Evolutionary conservation across 1,140 invertebrate species (phyloP).

Genomic region (Tachypleus tridentatus): DNA sequence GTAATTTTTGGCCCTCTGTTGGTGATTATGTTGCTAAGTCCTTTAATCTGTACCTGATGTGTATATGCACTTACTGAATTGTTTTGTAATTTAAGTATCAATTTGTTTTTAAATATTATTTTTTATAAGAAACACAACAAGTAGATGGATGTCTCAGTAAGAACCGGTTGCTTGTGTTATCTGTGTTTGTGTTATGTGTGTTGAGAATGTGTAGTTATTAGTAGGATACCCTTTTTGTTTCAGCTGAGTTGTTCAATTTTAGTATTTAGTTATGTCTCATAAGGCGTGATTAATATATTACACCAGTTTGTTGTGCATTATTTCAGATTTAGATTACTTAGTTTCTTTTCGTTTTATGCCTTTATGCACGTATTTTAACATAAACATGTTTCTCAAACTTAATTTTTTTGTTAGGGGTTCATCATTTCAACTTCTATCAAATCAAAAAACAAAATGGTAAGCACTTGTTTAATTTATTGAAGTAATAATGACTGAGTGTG

Average conservation of each 20-base stretch:
- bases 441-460: constrained; percentile 19
- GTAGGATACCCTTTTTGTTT: neutral
- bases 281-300: neutral
- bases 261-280: neutral
- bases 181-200: no score
- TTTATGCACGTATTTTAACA: constrained; percentile 7
- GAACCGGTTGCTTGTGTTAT: no score
- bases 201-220: no score
- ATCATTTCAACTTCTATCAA: constrained; percentile 21
- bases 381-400: constrained; percentile 5
- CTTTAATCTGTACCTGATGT: no score
- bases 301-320: neutral
- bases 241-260: neutral
- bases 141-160: no score
- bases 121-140: no score
- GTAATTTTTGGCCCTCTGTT: no score
- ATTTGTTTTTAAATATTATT: no score
- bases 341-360: neutral
- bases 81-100: no score
- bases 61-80: no score
- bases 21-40: no score
- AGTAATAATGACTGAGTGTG: no score
- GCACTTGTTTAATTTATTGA: neutral
- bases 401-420: constrained; percentile 11
- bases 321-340: neutral